A percentile compares a stretch with the other conserved stretches of the same genome.
phyloP scores from a whole-genome alignment of 2,113 vertebrate genomes.

The Nothocercus nigrocapillus region DNA sequence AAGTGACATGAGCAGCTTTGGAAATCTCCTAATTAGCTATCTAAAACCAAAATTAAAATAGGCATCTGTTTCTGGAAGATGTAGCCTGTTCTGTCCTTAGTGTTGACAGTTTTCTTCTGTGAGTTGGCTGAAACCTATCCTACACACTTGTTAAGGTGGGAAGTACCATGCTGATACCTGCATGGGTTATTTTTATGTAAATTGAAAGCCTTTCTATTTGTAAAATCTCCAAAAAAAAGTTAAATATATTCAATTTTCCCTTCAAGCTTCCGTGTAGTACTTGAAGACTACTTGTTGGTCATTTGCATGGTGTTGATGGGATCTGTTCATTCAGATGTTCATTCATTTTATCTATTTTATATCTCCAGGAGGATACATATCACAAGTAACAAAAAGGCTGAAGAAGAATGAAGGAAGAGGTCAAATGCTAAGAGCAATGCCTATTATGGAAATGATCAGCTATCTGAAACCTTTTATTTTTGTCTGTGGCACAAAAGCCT shows the following conservation, averaged over 20 bases:
- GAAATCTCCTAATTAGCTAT: neutral
- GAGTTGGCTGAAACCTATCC: neutral
- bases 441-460: neutral
- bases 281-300: neutral
- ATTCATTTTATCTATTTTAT: neutral
- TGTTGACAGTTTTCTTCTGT: neutral
- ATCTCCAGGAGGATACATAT: neutral
- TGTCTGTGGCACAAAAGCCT: neutral
- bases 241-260: neutral
- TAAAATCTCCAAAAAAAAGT: neutral
- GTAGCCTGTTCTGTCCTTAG: neutral
- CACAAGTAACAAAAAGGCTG: neutral
- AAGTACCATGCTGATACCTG: conserved; percentile 16
- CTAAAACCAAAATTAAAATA: neutral
- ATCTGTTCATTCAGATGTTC: neutral
- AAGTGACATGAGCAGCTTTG: neutral
- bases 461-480: neutral
- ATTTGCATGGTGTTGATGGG: neutral
- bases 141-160: neutral
- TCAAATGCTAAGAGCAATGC: neutral
- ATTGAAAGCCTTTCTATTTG: conserved; percentile 10
- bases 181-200: neutral
- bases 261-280: neutral
- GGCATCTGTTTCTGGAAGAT: neutral
- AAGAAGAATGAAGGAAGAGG: neutral